Conservation (phyloP, 1,140 invertebrate genomes). For the Harlomillsia oculata region DNA sequence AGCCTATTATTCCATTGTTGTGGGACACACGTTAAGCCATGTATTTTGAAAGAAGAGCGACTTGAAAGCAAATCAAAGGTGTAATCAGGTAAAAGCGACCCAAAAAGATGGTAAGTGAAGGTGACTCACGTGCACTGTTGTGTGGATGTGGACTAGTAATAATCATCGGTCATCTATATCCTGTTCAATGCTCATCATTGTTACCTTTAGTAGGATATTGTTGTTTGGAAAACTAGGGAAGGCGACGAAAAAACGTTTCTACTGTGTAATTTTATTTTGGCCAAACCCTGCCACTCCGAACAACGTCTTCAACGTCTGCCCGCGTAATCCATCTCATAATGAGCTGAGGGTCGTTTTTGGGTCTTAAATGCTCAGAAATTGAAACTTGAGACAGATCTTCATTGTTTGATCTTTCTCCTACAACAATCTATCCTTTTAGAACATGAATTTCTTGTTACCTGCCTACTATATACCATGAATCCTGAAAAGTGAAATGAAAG, state of each 20-base stretch:
- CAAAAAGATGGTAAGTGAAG: background rate
- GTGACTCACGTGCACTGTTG: background rate
- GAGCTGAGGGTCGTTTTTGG: background rate
- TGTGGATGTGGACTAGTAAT: background rate
- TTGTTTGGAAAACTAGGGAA: constrained; percentile 4
- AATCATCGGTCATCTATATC: too few relatives aligned
- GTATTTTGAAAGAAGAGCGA: constrained; percentile 4
- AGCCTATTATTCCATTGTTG: constrained; percentile 4
- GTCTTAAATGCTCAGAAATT: too few relatives aligned
- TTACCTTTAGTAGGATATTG: background rate
- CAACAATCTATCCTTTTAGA: too few relatives aligned
- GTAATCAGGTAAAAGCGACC: background rate
- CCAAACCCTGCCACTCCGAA: too few relatives aligned
- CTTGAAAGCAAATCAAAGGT: constrained; percentile 6
- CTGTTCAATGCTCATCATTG: constrained; percentile 8
- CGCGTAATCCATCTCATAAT: too few relatives aligned
- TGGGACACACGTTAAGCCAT: constrained; percentile 8
- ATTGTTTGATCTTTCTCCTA: too few relatives aligned
- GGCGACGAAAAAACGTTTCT: constrained; percentile 13
- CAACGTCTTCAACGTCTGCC: too few relatives aligned
- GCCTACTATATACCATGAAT: too few relatives aligned
- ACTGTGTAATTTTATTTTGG: constrained; percentile 11
- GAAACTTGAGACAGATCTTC: too few relatives aligned
- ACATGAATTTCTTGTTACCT: too few relatives aligned
- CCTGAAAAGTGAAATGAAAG: too few relatives aligned